Conservation (phyloP, 2,888 invertebrate species). For the Callosobruchus maculatus region DNA sequence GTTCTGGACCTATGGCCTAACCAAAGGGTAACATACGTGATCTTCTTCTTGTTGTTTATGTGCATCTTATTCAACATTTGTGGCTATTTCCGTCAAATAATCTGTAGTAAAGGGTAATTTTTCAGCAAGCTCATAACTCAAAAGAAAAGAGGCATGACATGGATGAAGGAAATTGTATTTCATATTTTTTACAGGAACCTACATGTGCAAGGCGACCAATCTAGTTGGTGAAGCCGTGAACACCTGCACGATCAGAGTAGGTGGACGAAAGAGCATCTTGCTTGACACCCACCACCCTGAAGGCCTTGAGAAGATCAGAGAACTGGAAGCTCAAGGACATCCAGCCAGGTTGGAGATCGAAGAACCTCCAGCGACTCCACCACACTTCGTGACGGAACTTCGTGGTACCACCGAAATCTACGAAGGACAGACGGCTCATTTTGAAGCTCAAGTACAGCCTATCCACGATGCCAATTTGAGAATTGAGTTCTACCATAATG, state of each 20-base stretch:
- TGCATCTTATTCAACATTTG: no score
- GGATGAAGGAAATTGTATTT: no score
- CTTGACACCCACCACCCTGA: conserved; percentile 90
- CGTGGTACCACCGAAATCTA: conserved; percentile 82
- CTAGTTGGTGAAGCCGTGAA: conserved; percentile 92
- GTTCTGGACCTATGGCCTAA: no score
- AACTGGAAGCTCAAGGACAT: conserved; percentile 84
- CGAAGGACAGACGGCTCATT: conserved; percentile 92
- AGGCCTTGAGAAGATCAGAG: conserved; percentile 84
- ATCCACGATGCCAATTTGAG: conserved; percentile 86
- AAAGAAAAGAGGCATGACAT: no score
- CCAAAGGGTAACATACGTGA: no score
- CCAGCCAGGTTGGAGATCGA: conserved; percentile 77
- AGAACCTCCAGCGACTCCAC: conserved; percentile 75
- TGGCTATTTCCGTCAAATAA: no score
- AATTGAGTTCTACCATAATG: conserved; percentile 90
- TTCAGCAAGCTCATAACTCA: no score
- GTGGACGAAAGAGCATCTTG: conserved; percentile 74
- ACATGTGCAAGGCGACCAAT: conserved; percentile 94
- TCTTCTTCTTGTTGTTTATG: no score
- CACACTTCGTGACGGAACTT: conserved; percentile 81
- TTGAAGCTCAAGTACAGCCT: conserved; percentile 91
- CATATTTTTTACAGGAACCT: conserved; percentile 54
- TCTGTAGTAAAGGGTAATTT: no score
- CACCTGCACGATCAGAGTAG: conserved; percentile 83